Conservation (phyloP, 2,113 vertebrate species). For the Acrocephalus arundinaceus region DNA sequence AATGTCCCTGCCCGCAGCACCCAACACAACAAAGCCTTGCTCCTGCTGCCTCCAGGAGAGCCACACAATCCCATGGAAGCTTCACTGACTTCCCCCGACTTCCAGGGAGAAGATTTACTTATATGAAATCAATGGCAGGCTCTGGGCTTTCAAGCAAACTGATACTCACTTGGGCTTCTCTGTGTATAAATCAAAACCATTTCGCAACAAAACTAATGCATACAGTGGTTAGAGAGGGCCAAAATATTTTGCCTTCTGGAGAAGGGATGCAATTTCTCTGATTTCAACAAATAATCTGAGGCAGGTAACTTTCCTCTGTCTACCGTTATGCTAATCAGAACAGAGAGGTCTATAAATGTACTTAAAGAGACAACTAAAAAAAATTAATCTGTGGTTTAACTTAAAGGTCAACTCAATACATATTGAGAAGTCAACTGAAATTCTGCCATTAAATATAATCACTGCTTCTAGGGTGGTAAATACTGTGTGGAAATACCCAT, state of each 20-base stretch:
- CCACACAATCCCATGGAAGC: background rate
- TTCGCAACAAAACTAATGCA: background rate
- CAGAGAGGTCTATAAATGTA: conserved; percentile 56
- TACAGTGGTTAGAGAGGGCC: background rate
- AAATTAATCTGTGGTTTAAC: conserved; percentile 61
- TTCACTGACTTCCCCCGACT: background rate
- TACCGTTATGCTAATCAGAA: conserved; percentile 2
- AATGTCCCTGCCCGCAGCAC: background rate
- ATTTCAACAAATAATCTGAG: conserved; percentile 37
- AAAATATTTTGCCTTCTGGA: conserved; percentile 43
- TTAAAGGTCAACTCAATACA: conserved; percentile 65
- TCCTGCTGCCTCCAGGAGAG: background rate
- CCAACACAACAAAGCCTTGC: background rate
- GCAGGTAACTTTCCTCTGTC: background rate
- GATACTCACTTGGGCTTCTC: conserved; percentile 23
- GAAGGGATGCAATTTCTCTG: background rate
- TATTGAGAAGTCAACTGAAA: conserved; percentile 67
- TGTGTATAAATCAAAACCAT: conserved; percentile 34
- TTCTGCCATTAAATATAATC: conserved; percentile 57
- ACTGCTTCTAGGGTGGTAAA: conserved; percentile 51
- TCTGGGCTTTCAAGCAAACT: conserved; percentile 23
- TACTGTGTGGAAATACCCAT: background rate
- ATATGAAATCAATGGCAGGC: conserved; percentile 35
- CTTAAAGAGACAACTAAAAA: conserved; percentile 59
- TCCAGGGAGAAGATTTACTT: conserved; percentile 12